Evolutionary conservation across 1,140 invertebrate species (phyloP), one percentile per base, ranked within the genome.

Genomic region (Gryllus bimaculatus): DNA sequence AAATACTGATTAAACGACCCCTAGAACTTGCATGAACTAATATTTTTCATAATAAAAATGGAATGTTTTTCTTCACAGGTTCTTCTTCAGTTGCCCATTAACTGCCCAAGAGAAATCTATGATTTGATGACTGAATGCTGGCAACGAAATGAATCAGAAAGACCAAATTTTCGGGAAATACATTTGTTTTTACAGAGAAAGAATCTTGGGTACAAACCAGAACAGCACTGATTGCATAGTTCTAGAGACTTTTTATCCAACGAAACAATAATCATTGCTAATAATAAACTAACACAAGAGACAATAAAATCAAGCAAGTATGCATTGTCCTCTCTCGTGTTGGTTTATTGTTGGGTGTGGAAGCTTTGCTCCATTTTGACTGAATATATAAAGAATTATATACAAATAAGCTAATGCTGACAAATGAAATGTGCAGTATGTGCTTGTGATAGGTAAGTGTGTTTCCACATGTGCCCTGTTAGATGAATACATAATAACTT

Each of bases 101-200:
- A 94, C 81, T 97, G 95, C 86, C 94, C 94, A 13, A 91, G 94
- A 80, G 95, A 96, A 85, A 94, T 97, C 80, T 97, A 95, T 86
- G 95, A 97, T 85, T 86, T 98, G 81, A 97, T 98, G 94, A 89
- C 92, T 80, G 95, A 97, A 84, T 98, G 96, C 85, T 98, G 96
- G 96, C 94, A 96, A 83, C 88, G 93, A 47, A 93, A 95, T 83
- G 94, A 94, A 76, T 85, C 89, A 8, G 92, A 93, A 83, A 89
- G 96, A n/a, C 96, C 96, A 20, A 93, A 92, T 80, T 98, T 98
- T 87, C 89, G 92, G 80, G 95, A 97, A 86, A 95, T 98, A 80
- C 94, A 96, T 85, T 89, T 96, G 83, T 97, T 96, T 87, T 89
- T 98, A 74, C 94, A 96, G 84, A 89, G 95, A 81, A 96, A 97